Base-by-base conservation (phyloP, 2,113 vertebrate genomes). In the Xiphophorus maculatus region DNA sequence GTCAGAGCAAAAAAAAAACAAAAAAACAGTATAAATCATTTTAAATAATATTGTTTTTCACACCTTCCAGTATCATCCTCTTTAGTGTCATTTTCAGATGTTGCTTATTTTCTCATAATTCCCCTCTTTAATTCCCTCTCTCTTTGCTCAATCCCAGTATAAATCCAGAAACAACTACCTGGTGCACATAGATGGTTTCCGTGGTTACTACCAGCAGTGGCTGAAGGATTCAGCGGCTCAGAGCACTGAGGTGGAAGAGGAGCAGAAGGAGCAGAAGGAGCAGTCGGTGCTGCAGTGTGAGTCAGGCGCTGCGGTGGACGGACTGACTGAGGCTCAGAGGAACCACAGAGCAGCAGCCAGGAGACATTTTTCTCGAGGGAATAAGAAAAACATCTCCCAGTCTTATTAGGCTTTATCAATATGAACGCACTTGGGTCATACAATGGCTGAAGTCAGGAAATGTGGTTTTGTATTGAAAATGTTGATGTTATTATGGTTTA, bases 191-290 rank as follows among this genome's bases (percentile, higher is more conserved):
- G 94, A 99, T 32, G 96, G 97, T 30, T 99, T 99, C 82, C 95
- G 98, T 32, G 96, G 96, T 79, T 99, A 95, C 91, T 99, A 99
- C 83, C 92, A 95, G 78, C 74, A 93, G n/a, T 99, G 98, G 98
- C 86, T 99, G 66, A 94, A 92, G 76, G 68, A 84, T 15, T 96
- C 96, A 96, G 94, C 94, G 1, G 97, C 91, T 69, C 93, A 96
- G 77, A 95, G 94, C 68, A 90, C 93, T 0, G 84, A 87, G 28
- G 81, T 0, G 10, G 35, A 12, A 37, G 35, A 83, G 0, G 30
- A 79, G 60, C 74, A 79, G 74, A n/a, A 9, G 2, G 54, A 30
- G 10, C 63, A 37, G 35, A 2, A 80, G 0, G 30, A 79, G 60
- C 74, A 79, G 74, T 28, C 14, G 2, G 54, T 25, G 10, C 63